phyloP scores from a whole-genome alignment of 2,797 vertebrate genomes.

The Crax fasciolata region DNA sequence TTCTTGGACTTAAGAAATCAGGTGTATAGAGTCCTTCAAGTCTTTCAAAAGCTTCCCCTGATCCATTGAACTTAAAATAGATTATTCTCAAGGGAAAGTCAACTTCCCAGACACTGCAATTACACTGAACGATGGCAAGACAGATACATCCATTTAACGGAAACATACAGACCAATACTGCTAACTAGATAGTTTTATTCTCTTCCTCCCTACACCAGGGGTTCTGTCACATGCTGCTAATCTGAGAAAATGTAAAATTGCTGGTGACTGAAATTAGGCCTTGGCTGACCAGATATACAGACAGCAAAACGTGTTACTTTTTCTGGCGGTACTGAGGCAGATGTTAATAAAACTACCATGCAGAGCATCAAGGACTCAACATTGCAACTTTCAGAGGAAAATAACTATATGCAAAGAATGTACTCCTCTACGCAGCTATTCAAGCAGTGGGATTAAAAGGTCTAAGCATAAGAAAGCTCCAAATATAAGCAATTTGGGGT shows the following conservation, averaged over 20 bases:
- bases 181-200: slow-evolving; percentile 71
- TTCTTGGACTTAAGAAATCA: slow-evolving; percentile 68
- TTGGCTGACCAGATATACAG: background rate
- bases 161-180: slow-evolving; percentile 62
- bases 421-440: slow-evolving; percentile 24
- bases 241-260: slow-evolving; percentile 5
- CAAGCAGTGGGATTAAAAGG: slow-evolving; percentile 62
- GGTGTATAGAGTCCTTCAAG: slow-evolving; percentile 70
- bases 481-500: slow-evolving; percentile 62
- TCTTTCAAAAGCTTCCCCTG: slow-evolving; percentile 76
- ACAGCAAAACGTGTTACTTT: background rate
- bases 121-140: slow-evolving; percentile 81
- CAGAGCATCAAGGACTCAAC: background rate
- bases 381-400: background rate
- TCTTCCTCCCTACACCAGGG: slow-evolving; percentile 14
- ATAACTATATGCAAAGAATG: slow-evolving; percentile 58
- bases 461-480: slow-evolving; percentile 49
- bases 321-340: background rate
- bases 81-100: slow-evolving; percentile 81
- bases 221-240: slow-evolving; percentile 33
- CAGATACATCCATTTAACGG: slow-evolving; percentile 80
- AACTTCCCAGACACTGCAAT: slow-evolving; percentile 82
- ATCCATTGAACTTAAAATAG: slow-evolving; percentile 85
- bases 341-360: slow-evolving; percentile 29
- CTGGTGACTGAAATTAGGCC: background rate